A percentile compares a stretch with the other conserved stretches of the same genome.
These are phyloP conservation scores for Meandrina meandrites DNA, from an alignment of 92 coral and sea anemone species.

Conservation along the genomic window DNA sequence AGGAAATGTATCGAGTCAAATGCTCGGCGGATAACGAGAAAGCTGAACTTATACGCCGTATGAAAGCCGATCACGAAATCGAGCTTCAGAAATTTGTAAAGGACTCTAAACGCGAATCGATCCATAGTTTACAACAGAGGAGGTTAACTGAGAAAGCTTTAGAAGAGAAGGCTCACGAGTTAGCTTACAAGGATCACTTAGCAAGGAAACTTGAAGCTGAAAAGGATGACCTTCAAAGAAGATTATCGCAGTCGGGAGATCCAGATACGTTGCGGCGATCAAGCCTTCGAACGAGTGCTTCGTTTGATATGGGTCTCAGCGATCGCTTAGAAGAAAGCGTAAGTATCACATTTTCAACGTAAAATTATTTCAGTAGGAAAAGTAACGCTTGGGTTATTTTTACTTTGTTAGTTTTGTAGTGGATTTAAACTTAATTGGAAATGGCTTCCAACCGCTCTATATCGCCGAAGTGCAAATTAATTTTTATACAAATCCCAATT, in stretches of 20 bases:
- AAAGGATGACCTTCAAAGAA: conserved; percentile 71
- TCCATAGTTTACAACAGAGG: conserved; percentile 90
- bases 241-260: conserved; percentile 62
- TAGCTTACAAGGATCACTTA: conserved; percentile 89
- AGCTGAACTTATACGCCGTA: conserved; percentile 88
- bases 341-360: conserved; percentile 11
- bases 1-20: conserved; percentile 80
- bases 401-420: conserved; percentile 7
- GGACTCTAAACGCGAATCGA: conserved; percentile 88
- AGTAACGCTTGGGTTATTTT: background rate
- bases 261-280: conserved; percentile 46
- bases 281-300: conserved; percentile 22
- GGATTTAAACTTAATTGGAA: conserved; percentile 27
- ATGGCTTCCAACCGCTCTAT: conserved; percentile 20
- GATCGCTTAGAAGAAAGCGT: conserved; percentile 43
- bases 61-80: conserved; percentile 86
- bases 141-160: conserved; percentile 82
- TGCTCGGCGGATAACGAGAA: conserved; percentile 90
- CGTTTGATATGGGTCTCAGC: conserved; percentile 32
- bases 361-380: background rate
- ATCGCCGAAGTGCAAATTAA: conserved; percentile 24
- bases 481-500: conserved; percentile 22
- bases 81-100: conserved; percentile 80
- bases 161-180: conserved; percentile 86
- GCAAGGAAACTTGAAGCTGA: conserved; percentile 89